Evolutionary conservation across 2,113 vertebrate genomes (phyloP), one percentile per base, ranked within the genome.

Genomic region (zebrafish (Danio rerio)): DNA sequence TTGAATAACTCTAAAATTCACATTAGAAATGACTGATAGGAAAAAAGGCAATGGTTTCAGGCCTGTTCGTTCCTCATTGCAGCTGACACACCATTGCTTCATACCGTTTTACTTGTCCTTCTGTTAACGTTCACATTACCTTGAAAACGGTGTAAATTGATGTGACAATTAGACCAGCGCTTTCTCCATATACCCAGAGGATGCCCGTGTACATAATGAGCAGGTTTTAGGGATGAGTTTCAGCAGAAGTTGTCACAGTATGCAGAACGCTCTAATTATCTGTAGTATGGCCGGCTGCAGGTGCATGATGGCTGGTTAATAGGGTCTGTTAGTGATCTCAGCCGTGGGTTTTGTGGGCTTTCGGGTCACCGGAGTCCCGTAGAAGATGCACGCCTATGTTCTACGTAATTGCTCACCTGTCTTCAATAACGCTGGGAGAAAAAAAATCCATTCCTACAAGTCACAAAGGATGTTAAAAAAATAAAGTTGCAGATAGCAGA

Each of bases 201-300:
- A 78, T 53, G 62, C 49, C 43, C 50, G 50, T 40, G 31, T 55
- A 50, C 59, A 62, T 77, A 77, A 77, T 63, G 58, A 77, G 74
- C 45, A 50, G 74, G 11, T 47, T 77, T 77, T 62, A 71, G 71
- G 70, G 71, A 74, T 71, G 69, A 43, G 47, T 77, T 77, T 63
- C 20, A 2, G 18, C 58, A 63, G 45, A 78, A 78, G 75, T 78
- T 78, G 81, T 83, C 16, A 70, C 85, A 86, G 88, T 86, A 90
- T 65, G 62, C 62, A 78, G 82, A 73, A 84, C 11, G 92, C 88
- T 92, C 83, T 93, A 93, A 93, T 93, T 93, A 93, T 66, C 21
- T 66, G 5, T 20, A 20, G 55, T 21, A 20, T 75, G 58, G 20
- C 75, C 13, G 13, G 45, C 59, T 75, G 74, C 74, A 77, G 76